These are phyloP conservation scores for Chrysocyon brachyurus DNA, from an alignment of 2,797 vertebrate genomes.

Conservation along the genomic window DNA sequence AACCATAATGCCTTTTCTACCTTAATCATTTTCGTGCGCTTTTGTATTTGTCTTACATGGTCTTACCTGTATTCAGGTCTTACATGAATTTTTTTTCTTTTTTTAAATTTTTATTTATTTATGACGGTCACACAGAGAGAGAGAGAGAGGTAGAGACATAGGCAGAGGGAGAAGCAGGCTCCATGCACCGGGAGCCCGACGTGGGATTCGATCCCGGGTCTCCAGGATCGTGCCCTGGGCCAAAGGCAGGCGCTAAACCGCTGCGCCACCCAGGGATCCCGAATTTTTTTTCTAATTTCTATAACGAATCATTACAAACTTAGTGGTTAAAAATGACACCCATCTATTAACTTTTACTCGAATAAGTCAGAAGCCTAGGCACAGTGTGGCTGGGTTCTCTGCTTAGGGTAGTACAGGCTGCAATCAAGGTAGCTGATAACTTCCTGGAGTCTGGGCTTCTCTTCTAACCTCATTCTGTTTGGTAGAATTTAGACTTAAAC, in stretches of 20 bases:
- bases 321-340: background rate
- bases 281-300: constrained; percentile 2
- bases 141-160: no score
- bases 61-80: background rate
- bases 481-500: background rate
- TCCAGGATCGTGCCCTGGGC: no score
- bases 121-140: no score
- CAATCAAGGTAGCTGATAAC: background rate
- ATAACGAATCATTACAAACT: background rate
- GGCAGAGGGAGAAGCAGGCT: no score
- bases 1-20: background rate
- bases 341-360: background rate
- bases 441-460: background rate
- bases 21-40: background rate
- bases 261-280: no score
- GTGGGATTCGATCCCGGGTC: no score
- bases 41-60: background rate
- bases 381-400: background rate
- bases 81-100: background rate
- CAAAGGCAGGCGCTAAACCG: no score
- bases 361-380: background rate
- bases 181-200: no score
- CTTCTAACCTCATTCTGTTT: background rate
- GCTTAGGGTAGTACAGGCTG: background rate
- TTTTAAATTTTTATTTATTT: no score